Evolutionary conservation across 2,113 vertebrate genomes (phyloP).

Genomic region (Anolis sagrei): DNA sequence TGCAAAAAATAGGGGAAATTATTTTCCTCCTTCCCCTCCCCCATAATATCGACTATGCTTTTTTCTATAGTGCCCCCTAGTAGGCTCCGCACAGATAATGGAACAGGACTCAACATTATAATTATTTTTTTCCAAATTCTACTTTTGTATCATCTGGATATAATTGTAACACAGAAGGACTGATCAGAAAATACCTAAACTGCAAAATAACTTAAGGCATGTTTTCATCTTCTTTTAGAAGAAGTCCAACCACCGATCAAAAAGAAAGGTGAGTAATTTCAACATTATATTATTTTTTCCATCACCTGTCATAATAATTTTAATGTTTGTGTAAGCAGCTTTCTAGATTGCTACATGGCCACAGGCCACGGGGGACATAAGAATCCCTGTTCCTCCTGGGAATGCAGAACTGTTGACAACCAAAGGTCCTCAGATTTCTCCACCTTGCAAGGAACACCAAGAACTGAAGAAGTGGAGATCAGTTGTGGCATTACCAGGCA

Average conservation of each 20-base stretch:
- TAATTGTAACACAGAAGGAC: neutral
- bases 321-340: neutral
- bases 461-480: neutral
- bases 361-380: neutral
- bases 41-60: no score
- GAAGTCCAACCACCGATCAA: constrained; percentile 20
- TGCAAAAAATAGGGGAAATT: no score
- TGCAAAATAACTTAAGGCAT: neutral
- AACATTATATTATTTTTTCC: constrained; percentile 26
- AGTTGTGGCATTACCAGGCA: no score
- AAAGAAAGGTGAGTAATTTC: constrained; percentile 19
- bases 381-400: neutral
- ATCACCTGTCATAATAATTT: neutral
- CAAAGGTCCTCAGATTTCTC: neutral
- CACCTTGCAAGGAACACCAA: neutral
- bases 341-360: neutral
- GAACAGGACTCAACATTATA: no score
- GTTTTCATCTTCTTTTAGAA: neutral
- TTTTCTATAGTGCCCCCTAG: no score
- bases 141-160: neutral
- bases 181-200: neutral
- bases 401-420: neutral
- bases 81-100: no score
- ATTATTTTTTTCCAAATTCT: neutral
- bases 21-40: no score